Conservation (phyloP, 2,113 vertebrate species). For the Epinephelus fuscoguttatus region DNA sequence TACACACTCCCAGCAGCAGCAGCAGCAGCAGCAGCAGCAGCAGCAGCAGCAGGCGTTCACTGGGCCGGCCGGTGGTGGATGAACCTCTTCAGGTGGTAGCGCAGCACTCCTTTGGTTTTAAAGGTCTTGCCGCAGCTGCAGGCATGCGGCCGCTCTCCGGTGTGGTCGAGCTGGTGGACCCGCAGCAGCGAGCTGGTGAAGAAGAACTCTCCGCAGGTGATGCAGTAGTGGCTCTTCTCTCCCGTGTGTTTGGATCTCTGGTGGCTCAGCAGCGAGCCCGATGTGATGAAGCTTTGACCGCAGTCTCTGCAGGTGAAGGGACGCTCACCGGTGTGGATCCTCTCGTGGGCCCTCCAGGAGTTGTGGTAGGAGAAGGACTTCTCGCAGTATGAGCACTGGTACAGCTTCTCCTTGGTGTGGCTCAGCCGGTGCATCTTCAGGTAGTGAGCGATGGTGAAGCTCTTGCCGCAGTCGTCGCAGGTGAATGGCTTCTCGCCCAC, state of each 20-base stretch:
- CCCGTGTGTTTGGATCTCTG: slow-evolving; percentile 68
- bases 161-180: slow-evolving; percentile 72
- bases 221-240: slow-evolving; percentile 74
- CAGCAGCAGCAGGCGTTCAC: background rate
- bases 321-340: slow-evolving; percentile 75
- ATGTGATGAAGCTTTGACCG: slow-evolving; percentile 69
- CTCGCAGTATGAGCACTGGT: slow-evolving; percentile 73
- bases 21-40: no score
- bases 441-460: slow-evolving; percentile 79
- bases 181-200: slow-evolving; percentile 73
- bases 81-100: slow-evolving; percentile 73
- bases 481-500: slow-evolving; percentile 73
- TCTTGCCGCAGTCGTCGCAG: slow-evolving; percentile 75
- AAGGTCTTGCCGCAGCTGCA: slow-evolving; percentile 73
- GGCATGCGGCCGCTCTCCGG: slow-evolving; percentile 64
- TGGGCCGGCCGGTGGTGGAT: slow-evolving; percentile 27
- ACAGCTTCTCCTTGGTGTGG: slow-evolving; percentile 79
- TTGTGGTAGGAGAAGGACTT: slow-evolving; percentile 80
- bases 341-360: slow-evolving; percentile 74
- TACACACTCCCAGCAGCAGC: no score
- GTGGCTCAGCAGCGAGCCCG: slow-evolving; percentile 63
- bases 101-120: slow-evolving; percentile 65
- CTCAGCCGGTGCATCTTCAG: slow-evolving; percentile 77
- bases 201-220: slow-evolving; percentile 75
- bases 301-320: slow-evolving; percentile 71